These are phyloP conservation scores for Otus scops DNA, from an alignment of 2,797 vertebrate genomes.

Conservation along the genomic window DNA sequence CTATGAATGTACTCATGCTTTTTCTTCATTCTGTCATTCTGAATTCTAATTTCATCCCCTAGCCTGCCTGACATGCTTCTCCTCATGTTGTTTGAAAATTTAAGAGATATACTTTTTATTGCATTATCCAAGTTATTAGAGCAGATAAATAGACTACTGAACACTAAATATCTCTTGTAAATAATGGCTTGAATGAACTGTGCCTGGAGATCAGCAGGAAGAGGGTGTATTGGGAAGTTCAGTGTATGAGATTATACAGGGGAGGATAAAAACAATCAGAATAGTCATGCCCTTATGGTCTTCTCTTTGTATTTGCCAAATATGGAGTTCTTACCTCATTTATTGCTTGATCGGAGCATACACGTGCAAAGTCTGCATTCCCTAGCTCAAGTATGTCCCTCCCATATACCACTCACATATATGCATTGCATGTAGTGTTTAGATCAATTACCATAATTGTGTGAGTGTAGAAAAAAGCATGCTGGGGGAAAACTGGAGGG, in stretches of 20 bases:
- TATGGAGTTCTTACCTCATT: neutral
- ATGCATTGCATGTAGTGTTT: fast-evolving
- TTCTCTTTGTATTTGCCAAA: neutral
- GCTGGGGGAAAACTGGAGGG: neutral
- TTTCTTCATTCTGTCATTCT: neutral
- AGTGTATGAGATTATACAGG: neutral
- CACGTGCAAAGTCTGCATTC: neutral
- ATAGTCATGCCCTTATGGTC: neutral
- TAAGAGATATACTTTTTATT: neutral
- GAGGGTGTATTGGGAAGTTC: neutral
- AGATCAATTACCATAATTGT: neutral
- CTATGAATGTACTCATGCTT: neutral
- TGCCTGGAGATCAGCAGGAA: neutral
- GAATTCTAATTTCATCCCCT: neutral
- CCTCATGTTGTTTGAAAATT: neutral
- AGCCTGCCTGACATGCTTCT: neutral
- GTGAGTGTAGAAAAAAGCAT: neutral
- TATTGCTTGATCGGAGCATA: neutral
- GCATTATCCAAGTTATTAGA: neutral
- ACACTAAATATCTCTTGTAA: neutral
- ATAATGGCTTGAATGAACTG: neutral
- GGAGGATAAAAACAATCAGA: neutral
- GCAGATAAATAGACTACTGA: neutral
- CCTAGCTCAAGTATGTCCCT: neutral
- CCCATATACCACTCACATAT: fast-evolving